phyloP scores from a whole-genome alignment of 2,888 invertebrate species.

The Leptinotarsa rubiginosa region DNA sequence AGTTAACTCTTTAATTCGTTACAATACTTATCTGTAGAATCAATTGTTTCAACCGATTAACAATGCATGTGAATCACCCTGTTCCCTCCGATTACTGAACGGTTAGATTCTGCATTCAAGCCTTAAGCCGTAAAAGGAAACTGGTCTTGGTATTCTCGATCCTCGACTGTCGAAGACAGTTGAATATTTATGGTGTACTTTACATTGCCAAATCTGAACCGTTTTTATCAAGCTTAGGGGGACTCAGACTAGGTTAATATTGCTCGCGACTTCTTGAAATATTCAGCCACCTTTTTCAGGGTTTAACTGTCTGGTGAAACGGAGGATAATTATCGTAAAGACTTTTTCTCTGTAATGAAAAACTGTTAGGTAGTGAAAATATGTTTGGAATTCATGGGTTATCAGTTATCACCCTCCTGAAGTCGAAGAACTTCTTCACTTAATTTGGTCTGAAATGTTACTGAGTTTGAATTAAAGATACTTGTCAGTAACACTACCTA shows the following conservation, averaged over 20 bases:
- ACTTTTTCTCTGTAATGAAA: no score
- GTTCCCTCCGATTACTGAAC: conserved; percentile 16
- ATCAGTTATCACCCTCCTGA: no score
- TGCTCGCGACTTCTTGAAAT: conserved; percentile 6
- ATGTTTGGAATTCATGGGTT: no score
- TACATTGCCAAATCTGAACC: conserved; percentile 28
- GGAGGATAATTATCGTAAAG: not conserved
- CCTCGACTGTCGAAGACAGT: conserved; percentile 30
- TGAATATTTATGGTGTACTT: conserved; percentile 35
- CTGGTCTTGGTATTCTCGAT: conserved; percentile 28
- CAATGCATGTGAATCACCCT: not conserved
- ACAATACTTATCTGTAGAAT: no score
- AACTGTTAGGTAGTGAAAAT: no score
- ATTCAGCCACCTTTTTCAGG: conserved; percentile 8
- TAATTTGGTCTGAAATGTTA: no score
- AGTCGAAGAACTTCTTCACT: no score
- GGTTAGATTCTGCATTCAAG: conserved; percentile 26
- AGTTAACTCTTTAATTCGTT: no score
- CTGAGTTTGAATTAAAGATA: no score
- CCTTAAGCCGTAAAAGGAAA: conserved; percentile 36
- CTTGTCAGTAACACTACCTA: no score
- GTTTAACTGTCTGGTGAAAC: not conserved
- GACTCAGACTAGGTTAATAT: conserved; percentile 13
- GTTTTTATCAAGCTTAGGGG: conserved; percentile 22
- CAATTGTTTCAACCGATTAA: not conserved